phyloP scores from a whole-genome alignment of 2,113 vertebrate genomes.

The Uropsilus gracilis region DNA sequence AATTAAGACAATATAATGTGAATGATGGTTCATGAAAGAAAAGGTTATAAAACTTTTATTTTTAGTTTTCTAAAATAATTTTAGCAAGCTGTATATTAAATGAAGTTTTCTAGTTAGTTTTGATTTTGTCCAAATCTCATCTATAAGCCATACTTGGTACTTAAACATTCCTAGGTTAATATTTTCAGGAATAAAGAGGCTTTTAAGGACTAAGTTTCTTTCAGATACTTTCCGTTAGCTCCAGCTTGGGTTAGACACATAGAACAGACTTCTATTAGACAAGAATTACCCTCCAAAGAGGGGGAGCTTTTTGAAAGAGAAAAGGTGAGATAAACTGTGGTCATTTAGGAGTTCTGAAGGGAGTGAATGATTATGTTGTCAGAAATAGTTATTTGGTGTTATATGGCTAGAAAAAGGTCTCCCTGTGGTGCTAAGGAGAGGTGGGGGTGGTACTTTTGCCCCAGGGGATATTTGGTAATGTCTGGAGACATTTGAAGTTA shows the following conservation, averaged over 20 bases:
- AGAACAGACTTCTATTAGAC: neutral
- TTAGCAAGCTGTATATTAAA: constrained; percentile 15
- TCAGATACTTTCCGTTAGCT: neutral
- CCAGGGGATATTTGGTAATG: neutral
- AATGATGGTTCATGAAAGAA: constrained; percentile 35
- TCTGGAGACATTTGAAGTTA: neutral
- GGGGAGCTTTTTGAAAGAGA: neutral
- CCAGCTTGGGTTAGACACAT: neutral
- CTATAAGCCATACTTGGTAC: neutral
- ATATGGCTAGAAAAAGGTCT: neutral
- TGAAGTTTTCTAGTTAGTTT: neutral
- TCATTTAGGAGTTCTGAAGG: neutral
- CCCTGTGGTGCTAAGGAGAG: neutral
- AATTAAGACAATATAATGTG: neutral
- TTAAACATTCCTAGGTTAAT: neutral
- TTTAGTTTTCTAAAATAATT: neutral
- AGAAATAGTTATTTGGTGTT: neutral
- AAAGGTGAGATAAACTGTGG: neutral
- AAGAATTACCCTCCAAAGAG: neutral
- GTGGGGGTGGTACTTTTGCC: neutral
- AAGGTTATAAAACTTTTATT: neutral
- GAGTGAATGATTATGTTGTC: neutral
- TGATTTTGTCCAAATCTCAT: constrained; percentile 22
- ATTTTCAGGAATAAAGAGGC: constrained; percentile 35
- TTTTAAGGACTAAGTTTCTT: neutral